Evolutionary conservation across 2,797 vertebrate species (phyloP).

Genomic region (Notamacropus eugenii): DNA sequence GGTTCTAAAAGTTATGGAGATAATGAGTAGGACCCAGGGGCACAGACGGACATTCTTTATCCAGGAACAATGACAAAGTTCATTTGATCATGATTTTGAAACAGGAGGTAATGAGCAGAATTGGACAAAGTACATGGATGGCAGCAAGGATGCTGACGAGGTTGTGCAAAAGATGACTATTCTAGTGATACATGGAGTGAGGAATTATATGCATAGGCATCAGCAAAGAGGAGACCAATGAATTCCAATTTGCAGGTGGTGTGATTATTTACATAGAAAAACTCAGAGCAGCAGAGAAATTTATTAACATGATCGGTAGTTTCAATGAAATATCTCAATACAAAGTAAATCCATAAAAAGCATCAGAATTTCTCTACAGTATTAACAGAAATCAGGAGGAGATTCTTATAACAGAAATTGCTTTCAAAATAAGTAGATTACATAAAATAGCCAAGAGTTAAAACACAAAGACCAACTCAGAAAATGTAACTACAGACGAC

Average conservation of each 20-base stretch:
- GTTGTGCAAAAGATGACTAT: neutral
- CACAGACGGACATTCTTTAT: neutral
- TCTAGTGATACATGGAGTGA: neutral
- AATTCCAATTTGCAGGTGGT: neutral
- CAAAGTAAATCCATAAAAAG: neutral
- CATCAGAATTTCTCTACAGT: neutral
- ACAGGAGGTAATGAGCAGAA: neutral
- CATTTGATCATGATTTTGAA: neutral
- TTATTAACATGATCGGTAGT: neutral
- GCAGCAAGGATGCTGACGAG: neutral
- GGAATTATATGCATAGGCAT: neutral
- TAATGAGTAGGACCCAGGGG: neutral
- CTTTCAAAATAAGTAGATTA: neutral
- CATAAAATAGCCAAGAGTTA: neutral
- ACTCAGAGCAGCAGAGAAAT: neutral
- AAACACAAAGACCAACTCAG: neutral
- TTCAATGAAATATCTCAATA: neutral
- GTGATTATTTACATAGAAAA: neutral
- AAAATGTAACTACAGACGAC: neutral
- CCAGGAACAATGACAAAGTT: neutral
- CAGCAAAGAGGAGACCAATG: neutral
- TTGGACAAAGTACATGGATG: neutral
- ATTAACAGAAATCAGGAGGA: neutral
- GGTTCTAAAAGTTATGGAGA: neutral
- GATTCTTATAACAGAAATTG: neutral